Percentiles rank a stretch among this genome's conserved stretches.
Evolutionary conservation across 2,113 vertebrate species (phyloP).

Genomic region (Machaerirhynchus nigripectus): DNA sequence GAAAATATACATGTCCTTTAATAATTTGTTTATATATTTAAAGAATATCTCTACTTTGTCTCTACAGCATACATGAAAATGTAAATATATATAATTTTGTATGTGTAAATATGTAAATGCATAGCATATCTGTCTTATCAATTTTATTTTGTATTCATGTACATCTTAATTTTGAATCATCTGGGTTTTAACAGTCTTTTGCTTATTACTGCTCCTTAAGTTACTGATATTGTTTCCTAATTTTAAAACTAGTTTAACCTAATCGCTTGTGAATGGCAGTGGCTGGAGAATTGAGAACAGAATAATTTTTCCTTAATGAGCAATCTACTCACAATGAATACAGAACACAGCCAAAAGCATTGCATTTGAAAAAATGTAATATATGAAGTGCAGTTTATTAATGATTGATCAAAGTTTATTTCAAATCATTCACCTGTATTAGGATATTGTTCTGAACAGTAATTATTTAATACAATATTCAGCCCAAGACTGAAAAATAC

Average conservation of each 20-base stretch:
- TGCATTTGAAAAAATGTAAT: not conserved
- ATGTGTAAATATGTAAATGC: not conserved
- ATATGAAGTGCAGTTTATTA: not conserved
- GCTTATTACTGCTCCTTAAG: not conserved
- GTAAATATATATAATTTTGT: not conserved
- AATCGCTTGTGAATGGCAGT: not conserved
- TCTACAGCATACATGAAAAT: not conserved
- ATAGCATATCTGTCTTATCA: not conserved
- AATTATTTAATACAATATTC: not conserved
- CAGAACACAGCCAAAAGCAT: not conserved
- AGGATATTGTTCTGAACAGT: not conserved
- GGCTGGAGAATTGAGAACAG: not conserved
- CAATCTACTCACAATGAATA: not conserved
- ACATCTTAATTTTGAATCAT: not conserved
- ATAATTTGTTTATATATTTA: not conserved
- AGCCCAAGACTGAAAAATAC: not conserved
- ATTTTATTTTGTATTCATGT: not conserved
- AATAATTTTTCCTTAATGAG: conserved; percentile 1
- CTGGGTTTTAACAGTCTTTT: not conserved
- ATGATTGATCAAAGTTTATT: not conserved
- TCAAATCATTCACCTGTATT: not conserved
- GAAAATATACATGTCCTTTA: not conserved
- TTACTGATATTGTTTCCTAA: not conserved
- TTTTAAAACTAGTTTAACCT: conserved; percentile 3
- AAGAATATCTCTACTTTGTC: not conserved